Evolutionary conservation across 2,888 invertebrate species (phyloP), one percentile per base, ranked within the genome.

Genomic region (Axea sp.): DNA sequence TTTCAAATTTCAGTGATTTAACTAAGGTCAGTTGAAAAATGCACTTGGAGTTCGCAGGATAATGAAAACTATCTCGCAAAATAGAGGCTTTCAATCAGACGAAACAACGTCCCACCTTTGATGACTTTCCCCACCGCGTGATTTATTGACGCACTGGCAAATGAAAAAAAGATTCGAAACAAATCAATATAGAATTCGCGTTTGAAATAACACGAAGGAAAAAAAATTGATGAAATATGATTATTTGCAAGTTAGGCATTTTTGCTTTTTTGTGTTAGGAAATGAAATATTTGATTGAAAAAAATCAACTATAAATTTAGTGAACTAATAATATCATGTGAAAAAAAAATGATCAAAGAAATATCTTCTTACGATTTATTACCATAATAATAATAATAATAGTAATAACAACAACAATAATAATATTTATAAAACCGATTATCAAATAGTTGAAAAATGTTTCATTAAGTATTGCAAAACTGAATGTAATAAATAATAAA

Each of bases 1-100:
- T n/a, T n/a, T n/a, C n/a, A n/a, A n/a, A n/a, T n/a, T n/a, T n/a
- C n/a, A n/a, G n/a, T n/a, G n/a, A n/a, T n/a, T n/a, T n/a, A n/a
- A n/a, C n/a, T n/a, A n/a, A n/a, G n/a, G n/a, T n/a, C n/a, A n/a
- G n/a, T n/a, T 19, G 45, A 7, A 24, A 11, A 47, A 47, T 26
- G 22, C 19, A 28, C 28, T 47, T 47, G 14, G 11, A 45, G 45
- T 60, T n/a, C 12, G 8, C 11, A 14, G 47, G 26, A 28, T 33
- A 31, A 59, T 59, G 49, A 62, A 49, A 62, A 51, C 49, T 51
- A 41, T 60, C 60, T 37, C 30, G 24, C 39, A 24, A 49, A 62
- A 41, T 2, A 39, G 14, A 12, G 11, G 14, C 30, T 62, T 62
- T 49, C 47, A 45, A 47, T 47, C 37, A 39, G 0, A 62, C 19